Evolutionary conservation across 2,888 invertebrate genomes (phyloP).

Genomic region (Frankliniella fusca): DNA sequence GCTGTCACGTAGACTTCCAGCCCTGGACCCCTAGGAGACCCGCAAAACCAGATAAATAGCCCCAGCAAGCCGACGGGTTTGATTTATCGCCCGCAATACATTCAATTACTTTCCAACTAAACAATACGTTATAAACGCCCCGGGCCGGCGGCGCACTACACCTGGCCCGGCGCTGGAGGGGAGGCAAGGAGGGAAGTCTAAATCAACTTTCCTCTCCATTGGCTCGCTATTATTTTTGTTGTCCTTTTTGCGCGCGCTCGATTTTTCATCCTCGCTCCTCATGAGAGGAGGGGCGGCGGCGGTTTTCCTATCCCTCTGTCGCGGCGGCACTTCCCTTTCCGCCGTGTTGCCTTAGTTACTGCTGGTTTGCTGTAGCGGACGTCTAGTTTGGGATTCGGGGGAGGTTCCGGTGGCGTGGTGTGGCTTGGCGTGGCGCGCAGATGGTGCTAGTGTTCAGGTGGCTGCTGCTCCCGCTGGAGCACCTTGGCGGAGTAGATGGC

Average conservation of each 20-base stretch:
- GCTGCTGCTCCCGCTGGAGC: no score
- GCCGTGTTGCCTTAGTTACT: no score
- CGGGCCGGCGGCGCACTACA: background rate
- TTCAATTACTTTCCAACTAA: conserved; percentile 19
- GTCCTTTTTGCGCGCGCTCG: no score
- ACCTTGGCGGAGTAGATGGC: no score
- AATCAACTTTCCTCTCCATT: no score
- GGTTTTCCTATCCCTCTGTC: no score
- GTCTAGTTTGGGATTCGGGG: no score
- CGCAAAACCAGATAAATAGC: conserved; percentile 24
- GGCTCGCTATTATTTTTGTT: no score
- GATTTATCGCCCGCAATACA: conserved; percentile 19
- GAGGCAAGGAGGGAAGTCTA: background rate
- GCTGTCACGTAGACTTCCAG: background rate
- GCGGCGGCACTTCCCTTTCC: no score
- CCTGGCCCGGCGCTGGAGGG: background rate
- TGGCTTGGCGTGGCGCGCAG: background rate
- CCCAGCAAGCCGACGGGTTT: background rate
- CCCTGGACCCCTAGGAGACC: background rate
- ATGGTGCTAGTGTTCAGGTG: background rate
- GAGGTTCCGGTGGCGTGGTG: background rate
- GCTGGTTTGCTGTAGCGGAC: no score
- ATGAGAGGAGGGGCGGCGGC: no score
- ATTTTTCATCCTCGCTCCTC: no score
- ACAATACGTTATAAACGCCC: background rate